These are phyloP conservation scores for Fragum sueziense DNA, from an alignment of 2,888 invertebrate species.

Conservation along the genomic window DNA sequence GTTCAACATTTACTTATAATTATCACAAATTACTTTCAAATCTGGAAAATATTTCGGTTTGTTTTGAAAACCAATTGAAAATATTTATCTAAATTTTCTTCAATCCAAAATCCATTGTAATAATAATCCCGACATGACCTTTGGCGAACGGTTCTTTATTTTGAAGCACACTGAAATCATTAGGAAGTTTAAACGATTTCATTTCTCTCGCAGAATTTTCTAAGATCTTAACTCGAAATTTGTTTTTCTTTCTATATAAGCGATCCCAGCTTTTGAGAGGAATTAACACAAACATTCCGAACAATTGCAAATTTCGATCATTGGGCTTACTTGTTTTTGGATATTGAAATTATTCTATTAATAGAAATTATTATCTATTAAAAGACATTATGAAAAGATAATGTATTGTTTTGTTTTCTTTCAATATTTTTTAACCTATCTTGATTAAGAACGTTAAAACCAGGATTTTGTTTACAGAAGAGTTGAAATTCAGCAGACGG, in stretches of 20 bases:
- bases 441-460: too few relatives aligned
- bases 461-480: background rate
- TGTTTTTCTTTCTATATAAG: background rate
- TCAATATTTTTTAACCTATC: too few relatives aligned
- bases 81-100: constrained; percentile 19
- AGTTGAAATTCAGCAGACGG: background rate
- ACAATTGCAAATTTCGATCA: too few relatives aligned
- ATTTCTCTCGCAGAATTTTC: background rate
- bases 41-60: constrained; percentile 29
- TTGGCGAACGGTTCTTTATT: background rate
- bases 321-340: too few relatives aligned
- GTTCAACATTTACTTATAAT: constrained; percentile 18
- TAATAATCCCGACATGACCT: background rate
- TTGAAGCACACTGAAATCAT: background rate
- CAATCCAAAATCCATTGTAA: background rate
- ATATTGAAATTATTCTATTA: too few relatives aligned
- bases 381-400: too few relatives aligned
- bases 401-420: background rate
- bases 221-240: background rate
- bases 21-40: constrained; percentile 20
- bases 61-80: constrained; percentile 18
- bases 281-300: too few relatives aligned
- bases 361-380: background rate
- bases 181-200: constrained; percentile 1
- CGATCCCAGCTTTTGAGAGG: background rate